Evolutionary conservation across 2,888 invertebrate species (phyloP).

Genomic region (Ariolimax columbianus): DNA sequence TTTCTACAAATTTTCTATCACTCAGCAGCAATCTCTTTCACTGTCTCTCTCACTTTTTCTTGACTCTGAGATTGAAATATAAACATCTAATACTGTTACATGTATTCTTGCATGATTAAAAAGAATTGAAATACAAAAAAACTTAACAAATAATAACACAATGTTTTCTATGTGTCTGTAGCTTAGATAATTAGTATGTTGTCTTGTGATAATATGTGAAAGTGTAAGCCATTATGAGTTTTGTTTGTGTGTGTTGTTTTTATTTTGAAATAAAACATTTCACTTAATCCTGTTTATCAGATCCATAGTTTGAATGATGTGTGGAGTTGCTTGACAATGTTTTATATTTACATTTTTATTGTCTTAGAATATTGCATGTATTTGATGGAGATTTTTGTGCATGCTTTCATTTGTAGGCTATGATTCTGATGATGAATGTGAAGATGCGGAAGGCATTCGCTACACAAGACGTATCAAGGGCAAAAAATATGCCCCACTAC

Average conservation of each 20-base stretch:
- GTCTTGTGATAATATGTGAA: conserved; percentile 33
- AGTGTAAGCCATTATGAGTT: background rate
- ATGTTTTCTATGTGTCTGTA: conserved; percentile 5
- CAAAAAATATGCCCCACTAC: conserved; percentile 74
- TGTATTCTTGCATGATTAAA: too few relatives aligned
- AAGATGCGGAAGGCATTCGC: conserved; percentile 65
- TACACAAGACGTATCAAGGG: conserved; percentile 71
- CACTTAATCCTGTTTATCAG: background rate
- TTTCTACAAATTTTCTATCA: too few relatives aligned
- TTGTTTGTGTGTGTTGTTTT: conserved; percentile 10
- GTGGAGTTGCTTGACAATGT: conserved; percentile 4
- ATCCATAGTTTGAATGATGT: conserved; percentile 14
- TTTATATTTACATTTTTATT: conserved; percentile 13
- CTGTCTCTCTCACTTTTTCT: too few relatives aligned
- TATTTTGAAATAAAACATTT: background rate
- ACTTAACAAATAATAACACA: too few relatives aligned
- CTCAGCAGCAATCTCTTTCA: too few relatives aligned
- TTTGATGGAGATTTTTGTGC: conserved; percentile 56
- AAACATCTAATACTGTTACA: too few relatives aligned
- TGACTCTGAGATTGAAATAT: too few relatives aligned
- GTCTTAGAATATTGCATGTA: conserved; percentile 49
- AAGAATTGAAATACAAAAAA: too few relatives aligned
- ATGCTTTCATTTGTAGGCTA: conserved; percentile 74
- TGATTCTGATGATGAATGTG: conserved; percentile 75
- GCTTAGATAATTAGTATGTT: conserved; percentile 28